Evolutionary conservation across 37 sponge, comb jelly and placozoan genomes (phyloP).

Genomic region (Aphrocallistes beatrix): DNA sequence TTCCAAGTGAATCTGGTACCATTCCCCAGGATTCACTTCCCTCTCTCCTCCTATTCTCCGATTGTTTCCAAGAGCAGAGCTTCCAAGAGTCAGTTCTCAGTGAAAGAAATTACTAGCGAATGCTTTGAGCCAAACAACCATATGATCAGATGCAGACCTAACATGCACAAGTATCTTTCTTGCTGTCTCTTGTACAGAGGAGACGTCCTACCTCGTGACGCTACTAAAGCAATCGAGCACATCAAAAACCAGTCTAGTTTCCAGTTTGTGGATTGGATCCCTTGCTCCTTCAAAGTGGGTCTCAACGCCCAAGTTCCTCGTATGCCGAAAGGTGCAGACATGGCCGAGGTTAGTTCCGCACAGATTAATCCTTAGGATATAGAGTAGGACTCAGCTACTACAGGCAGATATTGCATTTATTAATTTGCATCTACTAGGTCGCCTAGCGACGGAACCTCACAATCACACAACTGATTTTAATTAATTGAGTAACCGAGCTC

Average conservation of each 20-base stretch:
- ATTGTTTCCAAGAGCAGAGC: neutral
- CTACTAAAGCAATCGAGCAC: constrained; percentile 15
- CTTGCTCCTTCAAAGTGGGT: constrained; percentile 29
- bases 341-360: constrained; percentile 18
- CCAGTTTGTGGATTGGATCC: constrained; percentile 27
- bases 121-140: constrained; percentile 20
- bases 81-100: constrained; percentile 13
- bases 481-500: too few relatives aligned
- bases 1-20: constrained; percentile 29
- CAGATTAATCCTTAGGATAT: too few relatives aligned
- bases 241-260: constrained; percentile 20
- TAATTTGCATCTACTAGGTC: too few relatives aligned
- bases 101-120: constrained; percentile 21
- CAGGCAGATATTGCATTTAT: too few relatives aligned
- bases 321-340: neutral
- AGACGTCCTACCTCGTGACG: constrained; percentile 26
- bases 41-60: constrained; percentile 23
- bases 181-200: constrained; percentile 32
- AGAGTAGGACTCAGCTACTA: too few relatives aligned
- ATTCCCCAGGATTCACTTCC: constrained; percentile 26
- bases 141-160: constrained; percentile 16
- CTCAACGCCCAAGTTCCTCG: constrained; percentile 18
- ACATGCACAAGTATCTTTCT: constrained; percentile 20
- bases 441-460: too few relatives aligned
- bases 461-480: too few relatives aligned